Base-by-base conservation (phyloP, 2,888 invertebrate species). In the Trypoxylon attenuatum region DNA sequence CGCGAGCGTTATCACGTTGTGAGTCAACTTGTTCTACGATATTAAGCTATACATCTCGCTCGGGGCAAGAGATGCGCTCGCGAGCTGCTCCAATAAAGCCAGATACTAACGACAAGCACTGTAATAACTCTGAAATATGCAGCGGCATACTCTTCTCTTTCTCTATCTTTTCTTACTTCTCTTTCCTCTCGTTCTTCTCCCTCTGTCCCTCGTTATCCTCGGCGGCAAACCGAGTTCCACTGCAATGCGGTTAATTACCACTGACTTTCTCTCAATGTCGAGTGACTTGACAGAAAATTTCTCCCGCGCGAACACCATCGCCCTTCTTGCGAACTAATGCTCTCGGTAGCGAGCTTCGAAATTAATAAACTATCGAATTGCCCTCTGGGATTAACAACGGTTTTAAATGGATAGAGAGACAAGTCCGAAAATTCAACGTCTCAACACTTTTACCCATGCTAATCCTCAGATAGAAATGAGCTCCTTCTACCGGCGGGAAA, bases 21-120 rank as follows among this genome's bases (percentile, higher is more conserved):
- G n/a, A n/a, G n/a, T n/a, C n/a, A 59, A 25, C 42, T 59, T 59
- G 29, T 63, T 58, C 52, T 43, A 47, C 23, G 25, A 42, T 47
- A 29, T 25, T 43, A 43, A 43, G 43, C 43, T 43, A 43, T 43
- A 42, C 13, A 27, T 49, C 41, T 56, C 25, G 25, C 25, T 8
- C 25, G 5, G 25, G 25, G 8, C 8, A 8, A 8, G 8, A 25
- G 25, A 25, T 25, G 25, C 25, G 25, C 25, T 8, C 5, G 25
- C 25, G 25, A 25, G 8, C 25, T 8, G 8, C 25, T 8, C 25
- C 5, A 25, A 25, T 8, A 8, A 4, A 8, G 25, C 25, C 25
- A 5, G 8, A 8, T 5, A 25, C 8, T 25, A 25, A 25, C 25
- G 5, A 25, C 25, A 8, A 25, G 25, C 8, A 5, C 25, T 8